A percentile compares a stretch with the other conserved stretches of the same genome.
phyloP scores from a whole-genome alignment of 2,113 vertebrate genomes.

The Syngnathus scovelli region DNA sequence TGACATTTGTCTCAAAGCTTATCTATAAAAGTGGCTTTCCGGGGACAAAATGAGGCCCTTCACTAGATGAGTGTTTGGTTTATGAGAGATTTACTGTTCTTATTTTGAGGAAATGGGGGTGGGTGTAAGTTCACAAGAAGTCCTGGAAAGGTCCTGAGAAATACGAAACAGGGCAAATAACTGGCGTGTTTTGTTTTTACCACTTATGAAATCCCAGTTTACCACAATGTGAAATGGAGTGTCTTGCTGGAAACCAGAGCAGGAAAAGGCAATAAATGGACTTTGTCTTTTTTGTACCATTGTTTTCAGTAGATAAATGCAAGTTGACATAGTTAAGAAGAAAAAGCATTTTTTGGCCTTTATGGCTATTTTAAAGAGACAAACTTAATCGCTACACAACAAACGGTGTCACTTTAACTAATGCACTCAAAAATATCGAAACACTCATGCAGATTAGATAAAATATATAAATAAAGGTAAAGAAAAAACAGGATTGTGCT shows the following conservation, averaged over 20 bases:
- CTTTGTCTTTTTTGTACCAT: neutral
- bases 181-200: neutral
- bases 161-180: constrained; percentile 21
- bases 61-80: constrained; percentile 16
- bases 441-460: too few relatives aligned
- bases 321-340: too few relatives aligned
- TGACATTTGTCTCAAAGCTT: too few relatives aligned
- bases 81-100: constrained; percentile 46
- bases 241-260: neutral
- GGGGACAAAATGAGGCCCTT: constrained; percentile 26
- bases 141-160: constrained; percentile 55
- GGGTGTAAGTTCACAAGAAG: constrained; percentile 16
- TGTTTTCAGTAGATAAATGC: too few relatives aligned
- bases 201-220: neutral
- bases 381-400: too few relatives aligned
- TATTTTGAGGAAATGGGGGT: constrained; percentile 58
- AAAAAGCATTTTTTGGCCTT: too few relatives aligned
- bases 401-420: too few relatives aligned
- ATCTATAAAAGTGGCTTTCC: neutral
- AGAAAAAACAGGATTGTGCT: too few relatives aligned
- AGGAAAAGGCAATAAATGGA: neutral
- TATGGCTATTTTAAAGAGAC: too few relatives aligned
- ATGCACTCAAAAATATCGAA: too few relatives aligned
- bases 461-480: too few relatives aligned
- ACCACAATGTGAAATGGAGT: neutral